Percentiles rank a stretch among this genome's conserved stretches.
These are phyloP conservation scores for Cottus gobio DNA, from an alignment of 2,113 vertebrate species.

Conservation along the genomic window DNA sequence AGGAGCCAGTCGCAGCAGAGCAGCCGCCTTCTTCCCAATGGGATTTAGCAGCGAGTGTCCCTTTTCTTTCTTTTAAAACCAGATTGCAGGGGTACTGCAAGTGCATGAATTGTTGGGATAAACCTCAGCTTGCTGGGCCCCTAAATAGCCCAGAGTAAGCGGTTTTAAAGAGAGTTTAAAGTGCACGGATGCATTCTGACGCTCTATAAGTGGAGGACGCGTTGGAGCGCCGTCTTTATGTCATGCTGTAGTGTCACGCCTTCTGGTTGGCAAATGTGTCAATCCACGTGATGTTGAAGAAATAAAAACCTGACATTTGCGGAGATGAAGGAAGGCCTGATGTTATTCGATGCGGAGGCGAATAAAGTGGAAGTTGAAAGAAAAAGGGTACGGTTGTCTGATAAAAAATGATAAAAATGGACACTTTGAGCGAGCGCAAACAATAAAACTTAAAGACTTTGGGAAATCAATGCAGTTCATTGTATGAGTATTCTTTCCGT, in stretches of 20 bases:
- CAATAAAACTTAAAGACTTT: slow-evolving; percentile 45
- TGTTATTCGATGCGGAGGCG: background rate
- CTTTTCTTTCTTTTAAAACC: background rate
- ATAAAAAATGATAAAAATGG: slow-evolving; percentile 69
- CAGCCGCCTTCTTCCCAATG: background rate
- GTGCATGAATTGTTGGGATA: slow-evolving; percentile 23
- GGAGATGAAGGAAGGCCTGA: slow-evolving; percentile 25
- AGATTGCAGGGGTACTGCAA: slow-evolving; percentile 1
- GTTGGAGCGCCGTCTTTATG: background rate
- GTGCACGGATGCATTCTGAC: slow-evolving; percentile 29
- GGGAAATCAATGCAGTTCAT: slow-evolving; percentile 52
- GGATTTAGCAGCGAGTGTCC: background rate
- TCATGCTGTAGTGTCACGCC: background rate
- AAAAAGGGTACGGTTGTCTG: slow-evolving; percentile 26
- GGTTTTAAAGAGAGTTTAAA: slow-evolving; percentile 34
- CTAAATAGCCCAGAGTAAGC: slow-evolving; percentile 29
- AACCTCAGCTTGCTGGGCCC: slow-evolving; percentile 11
- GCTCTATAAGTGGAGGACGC: slow-evolving; percentile 18
- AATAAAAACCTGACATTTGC: slow-evolving; percentile 27
- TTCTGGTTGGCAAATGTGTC: slow-evolving; percentile 6
- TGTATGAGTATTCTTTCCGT: slow-evolving; percentile 40
- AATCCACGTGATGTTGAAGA: background rate
- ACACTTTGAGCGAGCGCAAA: slow-evolving; percentile 41
- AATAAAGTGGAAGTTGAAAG: slow-evolving; percentile 1
- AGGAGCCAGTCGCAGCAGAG: background rate